Evolutionary conservation across 2,113 vertebrate genomes (phyloP).

Genomic region (Ochotona curzoniae): DNA sequence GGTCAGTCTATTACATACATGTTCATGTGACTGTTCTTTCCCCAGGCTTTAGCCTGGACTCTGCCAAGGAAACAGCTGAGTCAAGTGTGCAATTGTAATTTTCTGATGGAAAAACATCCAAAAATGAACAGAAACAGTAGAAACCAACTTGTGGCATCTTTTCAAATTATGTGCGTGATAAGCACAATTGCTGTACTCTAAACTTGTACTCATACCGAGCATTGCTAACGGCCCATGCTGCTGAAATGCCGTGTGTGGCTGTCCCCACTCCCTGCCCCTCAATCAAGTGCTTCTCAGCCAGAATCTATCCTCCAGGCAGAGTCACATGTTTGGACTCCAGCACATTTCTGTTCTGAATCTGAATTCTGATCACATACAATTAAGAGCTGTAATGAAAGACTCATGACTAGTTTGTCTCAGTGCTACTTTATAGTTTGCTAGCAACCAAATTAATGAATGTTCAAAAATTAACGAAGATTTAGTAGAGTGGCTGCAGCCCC

Average conservation of each 20-base stretch:
- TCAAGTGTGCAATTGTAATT: not conserved
- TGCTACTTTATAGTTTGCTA: not conserved
- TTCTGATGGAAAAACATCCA: not conserved
- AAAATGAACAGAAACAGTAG: not conserved
- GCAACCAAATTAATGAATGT: not conserved
- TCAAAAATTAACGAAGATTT: not conserved
- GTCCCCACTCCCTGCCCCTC: no score
- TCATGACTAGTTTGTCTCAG: not conserved
- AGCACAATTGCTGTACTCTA: not conserved
- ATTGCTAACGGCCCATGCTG: not conserved
- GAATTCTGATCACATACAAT: no score
- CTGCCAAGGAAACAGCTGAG: not conserved
- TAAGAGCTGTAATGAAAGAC: not conserved
- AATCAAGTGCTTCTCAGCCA: no score
- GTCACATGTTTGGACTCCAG: not conserved
- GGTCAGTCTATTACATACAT: no score
- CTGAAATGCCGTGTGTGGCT: no score
- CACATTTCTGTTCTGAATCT: not conserved
- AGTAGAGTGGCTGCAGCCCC: accelerated
- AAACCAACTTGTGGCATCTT: not conserved
- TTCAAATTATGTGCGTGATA: not conserved
- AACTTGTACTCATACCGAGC: not conserved
- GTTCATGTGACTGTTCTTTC: not conserved
- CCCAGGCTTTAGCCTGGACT: not conserved
- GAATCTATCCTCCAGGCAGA: not conserved